Conservation (phyloP, 2,888 invertebrate genomes). For the Oligia strigilis region DNA sequence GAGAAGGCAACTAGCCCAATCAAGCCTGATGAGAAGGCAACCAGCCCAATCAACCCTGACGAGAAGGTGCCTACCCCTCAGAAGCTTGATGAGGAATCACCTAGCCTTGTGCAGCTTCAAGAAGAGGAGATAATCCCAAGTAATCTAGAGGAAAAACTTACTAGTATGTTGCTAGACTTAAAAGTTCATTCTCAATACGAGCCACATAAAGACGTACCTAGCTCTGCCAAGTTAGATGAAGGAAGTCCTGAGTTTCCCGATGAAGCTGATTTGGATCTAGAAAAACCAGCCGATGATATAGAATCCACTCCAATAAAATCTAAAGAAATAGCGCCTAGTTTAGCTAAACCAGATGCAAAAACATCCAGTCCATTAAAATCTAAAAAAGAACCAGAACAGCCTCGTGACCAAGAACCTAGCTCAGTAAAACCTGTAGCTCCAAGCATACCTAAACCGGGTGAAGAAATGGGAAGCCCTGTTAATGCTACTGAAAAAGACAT, state of each 20-base stretch:
- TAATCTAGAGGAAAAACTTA: conserved; percentile 10
- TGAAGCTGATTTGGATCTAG: not conserved
- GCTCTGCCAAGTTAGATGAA: not conserved
- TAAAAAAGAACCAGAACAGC: not conserved
- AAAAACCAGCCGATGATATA: not conserved
- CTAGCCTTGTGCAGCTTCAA: not conserved
- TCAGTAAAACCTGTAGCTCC: conserved; percentile 3
- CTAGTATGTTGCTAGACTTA: conserved; percentile 11
- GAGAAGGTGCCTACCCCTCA: not conserved
- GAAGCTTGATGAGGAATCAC: not conserved
- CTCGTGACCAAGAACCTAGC: not conserved
- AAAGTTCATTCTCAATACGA: conserved; percentile 16
- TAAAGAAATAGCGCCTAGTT: not conserved
- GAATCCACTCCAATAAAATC: not conserved
- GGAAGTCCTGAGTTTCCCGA: not conserved
- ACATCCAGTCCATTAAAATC: not conserved
- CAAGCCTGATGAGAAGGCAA: conserved; percentile 11
- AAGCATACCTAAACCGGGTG: conserved; percentile 13
- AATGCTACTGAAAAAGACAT: conserved; percentile 7
- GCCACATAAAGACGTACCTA: conserved; percentile 41
- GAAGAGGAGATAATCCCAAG: conserved; percentile 17
- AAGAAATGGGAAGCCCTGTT: conserved; percentile 12
- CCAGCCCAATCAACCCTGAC: not conserved
- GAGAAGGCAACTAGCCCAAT: conserved; percentile 8
- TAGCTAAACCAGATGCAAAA: not conserved